These are phyloP conservation scores for Axea sp. DNA, from an alignment of 2,888 invertebrate species.

Conservation along the genomic window DNA sequence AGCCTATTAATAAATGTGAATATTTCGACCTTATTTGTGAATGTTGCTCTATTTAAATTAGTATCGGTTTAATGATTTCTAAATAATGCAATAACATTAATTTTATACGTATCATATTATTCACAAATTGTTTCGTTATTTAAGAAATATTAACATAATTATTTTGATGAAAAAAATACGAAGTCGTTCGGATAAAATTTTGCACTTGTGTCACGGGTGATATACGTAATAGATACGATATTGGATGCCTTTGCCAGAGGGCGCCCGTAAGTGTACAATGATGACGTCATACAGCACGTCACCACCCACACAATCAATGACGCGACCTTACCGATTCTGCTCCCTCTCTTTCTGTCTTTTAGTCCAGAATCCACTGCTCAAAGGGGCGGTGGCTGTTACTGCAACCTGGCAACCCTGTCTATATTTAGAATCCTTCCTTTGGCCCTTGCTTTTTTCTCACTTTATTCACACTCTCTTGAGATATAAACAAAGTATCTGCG, in stretches of 20 bases:
- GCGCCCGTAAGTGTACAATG: slow-evolving; percentile 60
- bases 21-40: too few relatives aligned
- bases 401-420: slow-evolving; percentile 79
- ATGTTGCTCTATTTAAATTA: too few relatives aligned
- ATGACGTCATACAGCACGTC: slow-evolving; percentile 65
- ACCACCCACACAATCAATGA: slow-evolving; percentile 74
- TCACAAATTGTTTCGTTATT: too few relatives aligned
- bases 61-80: too few relatives aligned
- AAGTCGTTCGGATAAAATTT: too few relatives aligned
- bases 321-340: slow-evolving; percentile 76
- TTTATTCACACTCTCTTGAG: slow-evolving; percentile 57
- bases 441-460: slow-evolving; percentile 62
- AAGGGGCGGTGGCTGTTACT: slow-evolving; percentile 79
- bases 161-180: too few relatives aligned
- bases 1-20: too few relatives aligned
- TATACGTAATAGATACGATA: neutral
- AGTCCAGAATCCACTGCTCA: slow-evolving; percentile 74
- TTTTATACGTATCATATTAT: too few relatives aligned
- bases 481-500: slow-evolving; percentile 74
- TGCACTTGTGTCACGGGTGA: too few relatives aligned
- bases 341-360: slow-evolving; percentile 64
- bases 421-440: slow-evolving; percentile 77
- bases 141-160: too few relatives aligned
- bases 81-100: too few relatives aligned
- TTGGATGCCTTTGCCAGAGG: slow-evolving; percentile 61